Evolutionary conservation across 2,113 vertebrate species (phyloP), one percentile per base, ranked within the genome.

Genomic region (Pteruthius melanotis): DNA sequence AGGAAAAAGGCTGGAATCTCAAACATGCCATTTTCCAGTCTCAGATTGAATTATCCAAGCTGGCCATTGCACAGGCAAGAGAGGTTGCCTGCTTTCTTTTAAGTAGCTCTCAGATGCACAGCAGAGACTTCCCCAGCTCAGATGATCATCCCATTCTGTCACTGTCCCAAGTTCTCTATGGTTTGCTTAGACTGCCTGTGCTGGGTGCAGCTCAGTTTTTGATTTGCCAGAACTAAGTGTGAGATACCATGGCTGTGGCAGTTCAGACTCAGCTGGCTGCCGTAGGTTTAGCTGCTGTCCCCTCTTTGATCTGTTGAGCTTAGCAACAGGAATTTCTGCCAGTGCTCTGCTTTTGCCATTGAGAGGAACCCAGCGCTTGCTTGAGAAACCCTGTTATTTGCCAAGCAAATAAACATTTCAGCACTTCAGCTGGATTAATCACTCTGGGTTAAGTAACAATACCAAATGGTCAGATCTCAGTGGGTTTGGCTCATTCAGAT

Each of bases 401-500:
- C 85, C 91, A 96, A n/a, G 69, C 1, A 3, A 94, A 93, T 91
- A 93, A 95, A 96, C 63, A 80, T 95, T 90, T 94, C 84, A 89
- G 75, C 94, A 70, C 84, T 87, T 65, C 11, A 53, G 28, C 11
- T 72, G 40, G 89, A 82, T 71, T 93, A 59, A 66, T 85, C 42
- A 28, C 70, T 82, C 50, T 54, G 45, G 31, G 15, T 65, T 83
- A 74, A 91, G 63, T 90, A 94, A 54, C 66, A 83, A 19, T 69
- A 85, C 50, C 30, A 12, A 83, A 77, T 66, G 59, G 66, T 85
- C 75, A 90, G 12, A 66, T 63, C 59, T 45, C 42, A 93, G 47
- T 27, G 24, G 63, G 39, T 27, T 72, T 88, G 47, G 47, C 50
- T 88, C 37, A 14, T 82, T 83, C 75, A 28, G 1, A n/a, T 61